Evolutionary conservation across 2,888 invertebrate genomes (phyloP).

Genomic region (Deroplatys truncata): DNA sequence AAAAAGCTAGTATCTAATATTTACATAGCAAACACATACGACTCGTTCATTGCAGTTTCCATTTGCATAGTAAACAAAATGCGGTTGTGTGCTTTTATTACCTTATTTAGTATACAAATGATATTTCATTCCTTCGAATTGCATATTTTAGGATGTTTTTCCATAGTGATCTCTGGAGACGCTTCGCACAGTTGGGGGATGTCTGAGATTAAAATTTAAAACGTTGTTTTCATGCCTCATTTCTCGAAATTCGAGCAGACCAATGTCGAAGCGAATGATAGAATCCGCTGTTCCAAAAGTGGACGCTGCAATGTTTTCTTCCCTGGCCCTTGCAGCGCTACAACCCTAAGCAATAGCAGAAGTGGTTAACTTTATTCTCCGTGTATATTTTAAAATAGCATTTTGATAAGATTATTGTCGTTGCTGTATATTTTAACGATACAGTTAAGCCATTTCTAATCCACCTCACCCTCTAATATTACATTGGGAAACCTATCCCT

Average conservation of each 20-base stretch:
- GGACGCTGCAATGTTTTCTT: no score
- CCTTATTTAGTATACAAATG: background rate
- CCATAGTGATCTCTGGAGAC: background rate
- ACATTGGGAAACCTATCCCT: no score
- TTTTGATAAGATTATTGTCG: no score
- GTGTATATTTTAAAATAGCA: no score
- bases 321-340: no score
- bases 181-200: background rate
- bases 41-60: background rate
- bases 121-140: background rate
- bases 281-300: background rate
- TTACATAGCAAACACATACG: background rate
- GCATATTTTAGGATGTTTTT: background rate
- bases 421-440: no score
- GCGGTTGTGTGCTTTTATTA: background rate
- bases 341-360: no score
- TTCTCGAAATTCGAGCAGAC: background rate
- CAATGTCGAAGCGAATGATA: background rate
- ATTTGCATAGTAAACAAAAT: background rate
- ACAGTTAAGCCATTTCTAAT: no score
- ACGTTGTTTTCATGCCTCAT: background rate
- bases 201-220: background rate
- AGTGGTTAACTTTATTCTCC: no score
- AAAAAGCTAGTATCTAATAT: background rate
- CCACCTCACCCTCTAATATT: no score